These are phyloP conservation scores for Ptilodon capucinus DNA, from an alignment of 2,888 invertebrate genomes.

Conservation along the genomic window DNA sequence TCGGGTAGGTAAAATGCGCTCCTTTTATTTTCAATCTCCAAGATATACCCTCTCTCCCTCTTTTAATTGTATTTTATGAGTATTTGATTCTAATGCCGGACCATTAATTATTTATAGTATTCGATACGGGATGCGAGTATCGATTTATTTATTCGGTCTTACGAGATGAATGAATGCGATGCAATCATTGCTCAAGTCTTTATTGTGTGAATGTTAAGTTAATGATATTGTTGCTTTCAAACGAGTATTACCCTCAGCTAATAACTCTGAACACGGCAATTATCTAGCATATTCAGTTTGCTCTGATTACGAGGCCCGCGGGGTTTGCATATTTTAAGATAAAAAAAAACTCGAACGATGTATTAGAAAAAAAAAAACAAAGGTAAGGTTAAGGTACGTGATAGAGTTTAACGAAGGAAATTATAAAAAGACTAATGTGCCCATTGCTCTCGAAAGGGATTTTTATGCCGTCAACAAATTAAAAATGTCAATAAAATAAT, in stretches of 20 bases:
- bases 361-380: conserved; percentile 10
- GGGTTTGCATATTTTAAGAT: conserved; percentile 9
- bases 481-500: conserved; percentile 37
- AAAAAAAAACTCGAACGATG: conserved; percentile 8
- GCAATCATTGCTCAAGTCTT: conserved; percentile 54
- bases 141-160: conserved; percentile 72
- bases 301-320: conserved; percentile 14
- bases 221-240: conserved; percentile 39
- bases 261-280: conserved; percentile 18
- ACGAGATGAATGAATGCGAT: conserved; percentile 59
- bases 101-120: conserved; percentile 82
- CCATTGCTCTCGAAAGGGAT: conserved; percentile 34
- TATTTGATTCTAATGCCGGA: conserved; percentile 81
- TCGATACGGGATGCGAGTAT: conserved; percentile 75
- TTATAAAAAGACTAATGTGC: conserved; percentile 32
- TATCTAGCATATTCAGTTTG: conserved; percentile 17
- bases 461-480: conserved; percentile 33
- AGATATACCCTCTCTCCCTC: conserved; percentile 74
- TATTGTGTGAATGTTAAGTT: conserved; percentile 51
- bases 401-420: conserved; percentile 30
- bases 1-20: conserved; percentile 73
- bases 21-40: conserved; percentile 75
- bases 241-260: conserved; percentile 28
- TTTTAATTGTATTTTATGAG: conserved; percentile 83
- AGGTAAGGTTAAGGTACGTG: conserved; percentile 19